Conservation (phyloP, 2,113 vertebrate species). For the Aphelocoma coerulescens region DNA sequence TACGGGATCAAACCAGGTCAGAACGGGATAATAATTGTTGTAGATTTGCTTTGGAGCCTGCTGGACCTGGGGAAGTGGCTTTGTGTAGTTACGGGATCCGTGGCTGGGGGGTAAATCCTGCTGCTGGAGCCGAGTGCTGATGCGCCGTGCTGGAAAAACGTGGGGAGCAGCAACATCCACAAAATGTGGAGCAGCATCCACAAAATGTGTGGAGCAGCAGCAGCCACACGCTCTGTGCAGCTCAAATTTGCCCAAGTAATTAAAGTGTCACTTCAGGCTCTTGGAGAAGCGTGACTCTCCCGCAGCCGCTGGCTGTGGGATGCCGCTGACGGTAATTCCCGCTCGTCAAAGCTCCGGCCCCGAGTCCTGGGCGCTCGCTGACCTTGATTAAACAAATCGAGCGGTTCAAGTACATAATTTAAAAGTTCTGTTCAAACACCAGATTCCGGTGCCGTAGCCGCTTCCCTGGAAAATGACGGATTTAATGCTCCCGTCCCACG, state of each 20-base stretch:
- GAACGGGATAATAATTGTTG: not conserved
- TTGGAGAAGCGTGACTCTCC: not conserved
- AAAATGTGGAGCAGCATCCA: not conserved
- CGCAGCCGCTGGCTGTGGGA: not conserved
- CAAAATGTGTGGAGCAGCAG: rapidly evolving
- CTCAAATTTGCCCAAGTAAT: not conserved
- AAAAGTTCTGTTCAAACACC: constrained; percentile 48
- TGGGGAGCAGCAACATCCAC: not conserved
- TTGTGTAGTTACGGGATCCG: rapidly evolving
- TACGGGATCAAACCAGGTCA: rapidly evolving
- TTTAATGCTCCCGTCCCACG: constrained; percentile 38
- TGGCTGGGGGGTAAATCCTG: not conserved
- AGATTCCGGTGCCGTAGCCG: not conserved
- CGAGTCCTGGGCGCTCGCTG: not conserved
- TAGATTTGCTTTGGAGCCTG: not conserved
- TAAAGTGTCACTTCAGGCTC: not conserved
- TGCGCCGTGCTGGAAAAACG: rapidly evolving
- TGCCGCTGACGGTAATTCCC: not conserved
- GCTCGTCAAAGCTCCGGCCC: not conserved
- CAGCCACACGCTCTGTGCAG: not conserved
- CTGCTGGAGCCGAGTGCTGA: not conserved
- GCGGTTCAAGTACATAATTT: constrained; percentile 9
- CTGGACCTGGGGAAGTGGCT: not conserved
- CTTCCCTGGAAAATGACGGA: constrained; percentile 41
- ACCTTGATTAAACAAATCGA: constrained; percentile 47